Percentiles rank a stretch among this genome's conserved stretches.
phyloP scores from a whole-genome alignment of 2,797 vertebrate species.

The Phoxinus dragarum region DNA sequence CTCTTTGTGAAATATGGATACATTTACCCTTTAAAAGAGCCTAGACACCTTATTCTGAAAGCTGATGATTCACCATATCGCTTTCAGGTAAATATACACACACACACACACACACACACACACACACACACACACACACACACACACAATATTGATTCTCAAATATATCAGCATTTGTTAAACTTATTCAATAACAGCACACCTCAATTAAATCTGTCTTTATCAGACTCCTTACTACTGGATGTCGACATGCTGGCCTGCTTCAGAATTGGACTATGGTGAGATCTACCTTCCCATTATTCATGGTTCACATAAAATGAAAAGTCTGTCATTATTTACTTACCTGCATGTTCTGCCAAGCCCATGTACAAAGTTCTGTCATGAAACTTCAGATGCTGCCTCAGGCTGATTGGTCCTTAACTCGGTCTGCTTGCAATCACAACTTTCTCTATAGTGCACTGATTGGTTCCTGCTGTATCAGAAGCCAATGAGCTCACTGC shows the following conservation, averaged over 20 bases:
- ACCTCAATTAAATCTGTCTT: slow-evolving; percentile 35
- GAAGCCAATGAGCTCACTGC: background rate
- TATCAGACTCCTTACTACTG: slow-evolving; percentile 93
- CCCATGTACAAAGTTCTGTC: background rate
- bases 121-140: too few relatives aligned
- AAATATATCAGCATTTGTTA: background rate
- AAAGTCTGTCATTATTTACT: background rate
- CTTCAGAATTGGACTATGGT: slow-evolving; percentile 93
- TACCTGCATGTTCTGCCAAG: background rate
- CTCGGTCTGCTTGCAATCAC: background rate
- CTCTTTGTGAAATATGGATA: slow-evolving; percentile 88
- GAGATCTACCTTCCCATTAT: slow-evolving; percentile 54
- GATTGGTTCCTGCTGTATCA: background rate
- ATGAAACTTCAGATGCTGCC: background rate
- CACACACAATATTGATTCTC: background rate
- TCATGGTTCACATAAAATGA: background rate
- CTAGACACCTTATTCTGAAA: slow-evolving; percentile 78
- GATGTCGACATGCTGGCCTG: slow-evolving; percentile 89
- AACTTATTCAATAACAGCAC: background rate
- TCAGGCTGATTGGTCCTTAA: background rate
- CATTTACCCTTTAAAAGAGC: slow-evolving; percentile 88
- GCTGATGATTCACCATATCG: slow-evolving; percentile 88
- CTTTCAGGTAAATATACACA: slow-evolving; percentile 85
- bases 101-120: background rate
- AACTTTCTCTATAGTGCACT: background rate